Conservation (phyloP, 64 coral and sea anemone genomes). For the Porites australiensis region DNA sequence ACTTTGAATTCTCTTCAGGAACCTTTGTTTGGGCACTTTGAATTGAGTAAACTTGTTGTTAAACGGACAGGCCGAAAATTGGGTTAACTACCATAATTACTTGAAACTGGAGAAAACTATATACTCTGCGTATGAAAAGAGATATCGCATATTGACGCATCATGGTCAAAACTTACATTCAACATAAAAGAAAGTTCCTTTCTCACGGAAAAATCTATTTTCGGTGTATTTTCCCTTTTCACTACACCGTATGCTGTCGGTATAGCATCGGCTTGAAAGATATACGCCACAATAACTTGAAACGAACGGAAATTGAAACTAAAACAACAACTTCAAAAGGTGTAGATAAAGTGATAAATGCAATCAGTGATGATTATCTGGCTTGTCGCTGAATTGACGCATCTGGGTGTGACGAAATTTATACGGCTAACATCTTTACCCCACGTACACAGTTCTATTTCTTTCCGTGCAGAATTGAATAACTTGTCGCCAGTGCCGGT, state of each 20-base stretch:
- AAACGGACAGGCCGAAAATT: too few relatives aligned
- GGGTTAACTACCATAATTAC: too few relatives aligned
- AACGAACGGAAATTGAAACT: constrained; percentile 16
- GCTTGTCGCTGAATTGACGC: neutral
- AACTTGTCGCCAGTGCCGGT: neutral
- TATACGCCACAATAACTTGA: constrained; percentile 38
- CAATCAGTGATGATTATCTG: neutral
- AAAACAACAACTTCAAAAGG: constrained; percentile 28
- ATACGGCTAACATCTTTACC: neutral
- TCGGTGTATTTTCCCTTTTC: neutral
- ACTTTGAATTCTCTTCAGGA: too few relatives aligned
- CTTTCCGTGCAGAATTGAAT: neutral
- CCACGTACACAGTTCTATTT: neutral
- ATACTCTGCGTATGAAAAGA: too few relatives aligned
- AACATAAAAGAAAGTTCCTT: neutral
- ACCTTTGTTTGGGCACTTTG: too few relatives aligned
- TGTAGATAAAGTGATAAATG: constrained; percentile 21
- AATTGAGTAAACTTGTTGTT: too few relatives aligned
- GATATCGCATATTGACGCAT: too few relatives aligned
- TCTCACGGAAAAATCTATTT: constrained; percentile 41
- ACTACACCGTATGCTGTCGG: neutral
- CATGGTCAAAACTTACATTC: neutral
- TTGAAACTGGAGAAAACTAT: too few relatives aligned
- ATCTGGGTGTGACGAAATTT: neutral
- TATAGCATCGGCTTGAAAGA: neutral